These are phyloP conservation scores for Acromyrmex heyeri DNA, from an alignment of 1,140 invertebrate species.

Conservation along the genomic window DNA sequence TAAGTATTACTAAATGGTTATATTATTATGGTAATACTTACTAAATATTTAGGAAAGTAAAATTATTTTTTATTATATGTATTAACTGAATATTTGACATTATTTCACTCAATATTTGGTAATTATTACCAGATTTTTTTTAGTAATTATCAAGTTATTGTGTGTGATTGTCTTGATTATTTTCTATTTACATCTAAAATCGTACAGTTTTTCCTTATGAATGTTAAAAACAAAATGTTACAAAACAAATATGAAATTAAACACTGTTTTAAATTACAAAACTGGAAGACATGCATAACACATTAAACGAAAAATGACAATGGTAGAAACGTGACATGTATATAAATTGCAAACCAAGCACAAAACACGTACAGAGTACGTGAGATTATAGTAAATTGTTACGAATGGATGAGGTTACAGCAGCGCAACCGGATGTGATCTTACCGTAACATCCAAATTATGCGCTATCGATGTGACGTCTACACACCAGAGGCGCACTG, in stretches of 20 bases:
- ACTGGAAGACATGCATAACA: background rate
- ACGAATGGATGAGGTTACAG: background rate
- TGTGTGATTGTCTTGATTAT: no score
- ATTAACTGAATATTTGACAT: no score
- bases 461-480: conserved; percentile 32
- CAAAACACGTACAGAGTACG: background rate
- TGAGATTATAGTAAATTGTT: conserved; percentile 36
- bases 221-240: background rate
- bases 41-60: no score
- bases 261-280: background rate
- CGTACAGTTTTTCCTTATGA: background rate
- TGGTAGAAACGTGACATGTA: conserved; percentile 1
- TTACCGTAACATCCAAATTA: conserved; percentile 23
- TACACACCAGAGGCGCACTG: background rate
- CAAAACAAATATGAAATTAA: conserved; percentile 2
- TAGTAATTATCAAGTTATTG: no score
- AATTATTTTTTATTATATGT: no score
- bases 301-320: conserved; percentile 23
- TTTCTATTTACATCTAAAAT: no score
- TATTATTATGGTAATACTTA: no score
- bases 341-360: background rate
- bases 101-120: no score
- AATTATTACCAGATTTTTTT: no score
- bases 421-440: conserved; percentile 3
- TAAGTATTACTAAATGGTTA: no score